Evolutionary conservation across 2,797 vertebrate genomes (phyloP), one percentile per base, ranked within the genome.

Genomic region (Chromis chromis): DNA sequence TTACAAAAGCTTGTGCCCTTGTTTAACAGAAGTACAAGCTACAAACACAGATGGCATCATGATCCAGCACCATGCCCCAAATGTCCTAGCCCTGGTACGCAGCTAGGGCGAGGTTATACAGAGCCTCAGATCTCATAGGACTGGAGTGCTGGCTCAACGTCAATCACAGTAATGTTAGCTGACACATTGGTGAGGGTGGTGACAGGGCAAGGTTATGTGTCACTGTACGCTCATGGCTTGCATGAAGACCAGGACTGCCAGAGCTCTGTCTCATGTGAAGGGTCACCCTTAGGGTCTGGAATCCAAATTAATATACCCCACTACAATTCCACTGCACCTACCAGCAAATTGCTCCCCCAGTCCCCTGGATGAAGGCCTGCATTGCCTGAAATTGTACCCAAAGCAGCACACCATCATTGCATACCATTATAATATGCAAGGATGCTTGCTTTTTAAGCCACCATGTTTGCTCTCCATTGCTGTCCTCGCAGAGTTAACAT

Each of bases 131-230:
- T 94, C 93, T 91, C 90, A 84, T 53, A 82, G 85, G 80, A 83
- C 83, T 88, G 68, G 76, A 89, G 86, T 81, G 76, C 67, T 67
- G 83, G 88, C 87, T 94, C 93, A 92, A 89, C 93, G 89, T 95
- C 94, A 95, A 88, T 95, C 93, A 94, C 66, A 66, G 82, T 95
- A 94, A 95, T 92, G 77, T 81, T 79, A 86, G 78, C 86, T 92
- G 94, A 95, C 93, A 92, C 90, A 86, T 54, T 93, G 89, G 93
- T 89, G 91, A 94, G 94, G 94, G 92, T 92, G 92, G 93, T 93
- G 93, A 94, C 91, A 94, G 91, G 94, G 93, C 94, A 95, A 95
- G 93, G 94, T 94, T 94, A 94, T 89, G 89, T 94, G 93, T 94
- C 93, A 94, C 91, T 88, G 82, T 88, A 79, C 3, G 91, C 94